These are phyloP conservation scores for Glaucopsyche alexis DNA, from an alignment of 2,888 invertebrate genomes.

Conservation along the genomic window DNA sequence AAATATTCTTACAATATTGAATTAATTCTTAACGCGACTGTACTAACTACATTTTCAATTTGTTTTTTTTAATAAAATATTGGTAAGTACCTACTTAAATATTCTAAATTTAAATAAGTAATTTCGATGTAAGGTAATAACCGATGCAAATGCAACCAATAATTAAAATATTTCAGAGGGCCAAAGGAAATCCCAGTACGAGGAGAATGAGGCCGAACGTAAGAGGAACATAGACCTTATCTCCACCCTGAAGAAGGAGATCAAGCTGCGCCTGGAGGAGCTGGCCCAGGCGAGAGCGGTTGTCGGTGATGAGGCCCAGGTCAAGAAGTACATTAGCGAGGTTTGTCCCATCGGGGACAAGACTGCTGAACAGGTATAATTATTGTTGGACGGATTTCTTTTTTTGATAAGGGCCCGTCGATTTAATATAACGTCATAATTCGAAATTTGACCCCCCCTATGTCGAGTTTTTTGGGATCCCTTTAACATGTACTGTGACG, in stretches of 20 bases:
- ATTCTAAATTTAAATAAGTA: too few species aligned
- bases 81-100: too few species aligned
- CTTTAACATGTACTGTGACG: too few species aligned
- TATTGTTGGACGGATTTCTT: background rate
- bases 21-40: background rate
- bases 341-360: constrained; percentile 68
- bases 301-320: constrained; percentile 67
- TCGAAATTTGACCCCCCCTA: too few species aligned
- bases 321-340: constrained; percentile 69
- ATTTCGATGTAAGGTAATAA: too few species aligned
- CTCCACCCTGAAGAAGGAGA: constrained; percentile 85
- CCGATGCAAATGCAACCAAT: background rate
- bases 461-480: too few species aligned
- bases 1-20: background rate
- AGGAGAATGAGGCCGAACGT: constrained; percentile 88
- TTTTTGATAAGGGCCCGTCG: too few species aligned
- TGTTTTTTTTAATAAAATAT: background rate
- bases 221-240: constrained; percentile 86
- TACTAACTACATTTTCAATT: background rate
- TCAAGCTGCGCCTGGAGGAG: constrained; percentile 82
- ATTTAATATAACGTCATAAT: too few species aligned
- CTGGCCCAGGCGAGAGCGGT: constrained; percentile 78
- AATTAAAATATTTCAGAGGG: constrained; percentile 81
- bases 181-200: constrained; percentile 90
- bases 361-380: constrained; percentile 62